Evolutionary conservation across 2,888 invertebrate species (phyloP), one percentile per base, ranked within the genome.

Genomic region (Muscina levida): DNA sequence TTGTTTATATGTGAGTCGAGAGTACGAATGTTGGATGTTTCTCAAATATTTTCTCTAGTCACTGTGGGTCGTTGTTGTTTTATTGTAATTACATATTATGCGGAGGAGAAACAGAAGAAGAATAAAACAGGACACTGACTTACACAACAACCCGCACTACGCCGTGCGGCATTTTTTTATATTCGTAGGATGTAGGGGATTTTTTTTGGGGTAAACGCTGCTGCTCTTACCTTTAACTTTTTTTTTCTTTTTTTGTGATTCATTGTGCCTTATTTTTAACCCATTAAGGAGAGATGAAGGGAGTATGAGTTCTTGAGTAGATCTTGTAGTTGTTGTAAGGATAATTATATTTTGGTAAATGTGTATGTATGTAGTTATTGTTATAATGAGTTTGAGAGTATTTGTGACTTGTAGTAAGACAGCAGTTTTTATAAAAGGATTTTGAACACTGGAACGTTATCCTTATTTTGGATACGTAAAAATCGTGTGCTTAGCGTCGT

Each of bases 81-180:
- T 62, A 42, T 62, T 62, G 42, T 42, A 42, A 59, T 42, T 62
- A 62, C 42, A n/a, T n/a, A n/a, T n/a, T n/a, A n/a, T n/a, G n/a
- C n/a, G n/a, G n/a, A n/a, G 39, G 51, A 19, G 22, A 19, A 2
- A 10, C 11, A 1, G 22, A 19, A 22, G 51, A 10, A 51, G n/a
- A n/a, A 48, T 48, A 72, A 74, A 77, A 81, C 77, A 81, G 81
- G 81, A 81, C 81, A 77, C 77, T 67, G 77, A 81, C 68, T 72
- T 77, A 56, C 72, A 74, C 59, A 66, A 71, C 62, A 68, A 75
- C 74, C 74, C 68, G 56, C 57, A 75, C 26, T 59, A 39, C 53
- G 46, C 11, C 11, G 5, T 56, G 19, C 48, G 42, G 19, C 70
- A 5, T 26, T 68, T 31, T 51, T 26, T 11, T 48, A 17, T 26